These are phyloP conservation scores for Prolemur simus DNA, from an alignment of 2,113 vertebrate species.

Conservation along the genomic window DNA sequence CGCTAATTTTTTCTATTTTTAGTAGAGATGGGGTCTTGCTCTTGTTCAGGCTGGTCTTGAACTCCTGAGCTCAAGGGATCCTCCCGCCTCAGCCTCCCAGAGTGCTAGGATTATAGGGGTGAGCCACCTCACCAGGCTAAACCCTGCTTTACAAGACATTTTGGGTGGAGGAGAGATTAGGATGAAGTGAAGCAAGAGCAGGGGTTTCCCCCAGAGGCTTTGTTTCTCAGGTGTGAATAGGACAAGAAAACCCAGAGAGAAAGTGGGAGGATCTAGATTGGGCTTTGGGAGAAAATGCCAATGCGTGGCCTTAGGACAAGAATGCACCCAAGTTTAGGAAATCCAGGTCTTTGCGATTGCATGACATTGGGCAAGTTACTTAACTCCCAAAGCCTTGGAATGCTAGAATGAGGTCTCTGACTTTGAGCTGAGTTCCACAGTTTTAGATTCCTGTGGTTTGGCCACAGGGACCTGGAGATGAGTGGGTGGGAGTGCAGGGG, in stretches of 20 bases:
- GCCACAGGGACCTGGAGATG: background rate
- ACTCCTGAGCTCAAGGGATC: too few species aligned
- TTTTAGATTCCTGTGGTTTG: constrained; percentile 25
- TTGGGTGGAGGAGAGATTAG: background rate
- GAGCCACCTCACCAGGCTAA: background rate
- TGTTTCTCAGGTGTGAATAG: background rate
- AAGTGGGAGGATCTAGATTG: background rate
- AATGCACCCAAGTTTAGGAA: background rate
- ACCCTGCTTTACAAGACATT: background rate
- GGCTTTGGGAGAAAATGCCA: background rate
- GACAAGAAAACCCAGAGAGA: background rate
- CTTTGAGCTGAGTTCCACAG: background rate
- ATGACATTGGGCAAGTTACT: background rate
- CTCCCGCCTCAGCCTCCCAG: too few species aligned
- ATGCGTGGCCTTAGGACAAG: background rate
- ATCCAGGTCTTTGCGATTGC: background rate
- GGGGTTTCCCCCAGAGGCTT: background rate
- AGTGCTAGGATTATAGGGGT: too few species aligned
- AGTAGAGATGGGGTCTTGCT: too few species aligned
- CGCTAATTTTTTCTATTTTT: too few species aligned
- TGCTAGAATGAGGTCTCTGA: background rate
- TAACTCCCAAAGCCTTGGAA: background rate
- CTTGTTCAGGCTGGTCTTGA: too few species aligned
- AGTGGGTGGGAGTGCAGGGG: too few species aligned
- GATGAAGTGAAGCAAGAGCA: background rate